Base-by-base conservation (phyloP, 2,888 invertebrate species). In the Molanna angustata region DNA sequence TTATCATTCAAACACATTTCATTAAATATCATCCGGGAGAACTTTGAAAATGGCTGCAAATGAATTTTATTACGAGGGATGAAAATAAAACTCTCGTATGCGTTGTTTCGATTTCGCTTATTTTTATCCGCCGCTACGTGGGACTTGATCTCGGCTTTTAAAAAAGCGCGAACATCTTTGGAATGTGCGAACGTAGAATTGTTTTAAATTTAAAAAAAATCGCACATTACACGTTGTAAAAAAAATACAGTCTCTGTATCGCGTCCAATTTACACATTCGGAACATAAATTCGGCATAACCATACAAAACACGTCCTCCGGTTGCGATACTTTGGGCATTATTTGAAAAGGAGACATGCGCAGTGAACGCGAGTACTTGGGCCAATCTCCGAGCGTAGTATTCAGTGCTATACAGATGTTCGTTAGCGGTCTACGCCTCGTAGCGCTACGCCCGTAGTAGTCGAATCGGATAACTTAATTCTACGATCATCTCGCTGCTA, bases 321-420 rank as follows among this genome's bases (percentile, higher is more conserved):
- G 21, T 41, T 41, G 41, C 21, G 21, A 41, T 18, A 45, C 45
- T 41, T 33, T 40, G 47, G n/a, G n/a, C n/a, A 13, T 47, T 43
- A 32, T 52, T 52, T 48, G 48, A 43, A 52, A 52, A 48, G 16
- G 18, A 7, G 56, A 49, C 49, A 49, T 56, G 56, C 56, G 56
- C 56, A 56, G 52, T 49, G 18, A 11, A 16, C 19, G 33, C 46
- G 35, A 7, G 35, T 33, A 20, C 37, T 39, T 21, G 17, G 39
- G 39, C 50, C 17, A 54, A 50, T 50, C 54, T 56, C 56, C 27
- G 41, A 48, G 52, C 48, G 44, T 40, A 45, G 56, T 13, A 14
- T 21, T 33, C 56, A 56, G 56, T 56, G 37, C 49, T 31, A 41
- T 49, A 49, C 40, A 52, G 56, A 39, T 33, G 33, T 13, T 45